Evolutionary conservation across 2,113 vertebrate species (phyloP).

Genomic region (Boulengeromyrus knoepffleri): DNA sequence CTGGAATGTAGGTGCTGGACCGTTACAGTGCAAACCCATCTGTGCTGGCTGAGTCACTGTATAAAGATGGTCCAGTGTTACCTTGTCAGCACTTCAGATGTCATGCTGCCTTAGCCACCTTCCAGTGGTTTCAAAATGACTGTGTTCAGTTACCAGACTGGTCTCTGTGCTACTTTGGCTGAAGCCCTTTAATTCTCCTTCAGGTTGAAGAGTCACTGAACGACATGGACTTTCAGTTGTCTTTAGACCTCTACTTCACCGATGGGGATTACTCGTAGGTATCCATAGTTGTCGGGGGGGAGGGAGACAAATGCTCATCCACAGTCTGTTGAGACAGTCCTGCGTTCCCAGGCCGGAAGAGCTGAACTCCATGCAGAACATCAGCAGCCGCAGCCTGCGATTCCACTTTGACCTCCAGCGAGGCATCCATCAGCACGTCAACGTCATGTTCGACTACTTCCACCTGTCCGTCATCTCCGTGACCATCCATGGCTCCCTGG

Average conservation of each 20-base stretch:
- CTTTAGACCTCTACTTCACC: slow-evolving; percentile 90
- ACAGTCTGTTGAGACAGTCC: background rate
- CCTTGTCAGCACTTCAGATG: background rate
- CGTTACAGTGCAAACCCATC: background rate
- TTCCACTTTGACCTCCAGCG: slow-evolving; percentile 90
- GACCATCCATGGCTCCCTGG: slow-evolving; percentile 86
- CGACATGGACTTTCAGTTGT: slow-evolving; percentile 90
- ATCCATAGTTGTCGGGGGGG: slow-evolving; percentile 29
- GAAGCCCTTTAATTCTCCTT: slow-evolving; percentile 30
- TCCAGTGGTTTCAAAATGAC: background rate
- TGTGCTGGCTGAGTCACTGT: background rate
- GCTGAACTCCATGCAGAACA: slow-evolving; percentile 80
- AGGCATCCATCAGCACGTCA: slow-evolving; percentile 95
- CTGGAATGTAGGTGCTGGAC: background rate
- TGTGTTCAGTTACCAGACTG: too few relatives aligned
- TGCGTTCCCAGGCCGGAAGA: slow-evolving; percentile 74
- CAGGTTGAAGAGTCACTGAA: slow-evolving; percentile 92
- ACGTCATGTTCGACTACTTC: slow-evolving; percentile 99
- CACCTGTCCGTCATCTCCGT: slow-evolving; percentile 93
- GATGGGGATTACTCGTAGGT: slow-evolving; percentile 97
- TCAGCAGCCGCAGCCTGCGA: slow-evolving; percentile 88
- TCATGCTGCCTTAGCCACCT: background rate
- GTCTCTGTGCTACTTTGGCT: background rate
- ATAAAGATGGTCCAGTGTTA: background rate
- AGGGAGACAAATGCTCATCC: background rate